Percentiles rank a stretch among this genome's conserved stretches.
phyloP scores from a whole-genome alignment of 2,113 vertebrate genomes.

The Speoplatyrhinus poulsoni region DNA sequence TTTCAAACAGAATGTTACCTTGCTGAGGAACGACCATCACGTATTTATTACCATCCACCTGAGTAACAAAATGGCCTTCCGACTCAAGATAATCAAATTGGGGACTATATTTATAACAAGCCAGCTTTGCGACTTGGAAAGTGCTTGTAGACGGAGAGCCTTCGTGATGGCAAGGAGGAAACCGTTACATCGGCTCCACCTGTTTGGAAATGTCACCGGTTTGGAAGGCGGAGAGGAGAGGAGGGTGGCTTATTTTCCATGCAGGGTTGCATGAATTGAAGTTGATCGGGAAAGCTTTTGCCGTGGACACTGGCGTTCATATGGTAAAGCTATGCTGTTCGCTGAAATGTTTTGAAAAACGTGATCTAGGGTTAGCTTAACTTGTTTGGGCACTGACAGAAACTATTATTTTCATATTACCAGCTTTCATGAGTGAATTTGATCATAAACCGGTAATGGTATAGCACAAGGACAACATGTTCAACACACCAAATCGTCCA shows the following conservation, averaged over 20 bases:
- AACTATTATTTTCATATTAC: too few relatives aligned
- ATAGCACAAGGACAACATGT: too few relatives aligned
- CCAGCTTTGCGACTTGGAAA: conserved; percentile 44
- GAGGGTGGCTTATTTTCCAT: conserved; percentile 52
- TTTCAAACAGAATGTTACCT: too few relatives aligned
- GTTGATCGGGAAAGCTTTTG: conserved; percentile 23
- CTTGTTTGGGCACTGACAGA: too few relatives aligned
- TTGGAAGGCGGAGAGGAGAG: conserved; percentile 45
- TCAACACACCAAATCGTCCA: background rate
- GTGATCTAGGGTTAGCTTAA: too few relatives aligned
- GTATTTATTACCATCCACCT: conserved; percentile 1
- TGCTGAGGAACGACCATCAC: background rate
- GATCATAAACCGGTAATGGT: too few relatives aligned
- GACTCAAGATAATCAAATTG: too few relatives aligned
- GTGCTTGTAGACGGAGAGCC: conserved; percentile 58
- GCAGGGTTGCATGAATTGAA: conserved; percentile 47
- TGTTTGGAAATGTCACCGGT: conserved; percentile 31
- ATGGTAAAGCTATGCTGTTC: background rate
- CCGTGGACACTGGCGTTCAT: conserved; percentile 6
- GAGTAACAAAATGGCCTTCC: conserved; percentile 2
- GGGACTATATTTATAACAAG: too few relatives aligned
- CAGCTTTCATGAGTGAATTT: too few relatives aligned
- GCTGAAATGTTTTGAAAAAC: too few relatives aligned
- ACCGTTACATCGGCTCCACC: conserved; percentile 36
- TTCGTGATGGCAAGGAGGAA: background rate